Percentiles rank a stretch among this genome's conserved stretches.
Conservation (phyloP, 2,797 vertebrate species). For the Halcyon leucocephala region DNA sequence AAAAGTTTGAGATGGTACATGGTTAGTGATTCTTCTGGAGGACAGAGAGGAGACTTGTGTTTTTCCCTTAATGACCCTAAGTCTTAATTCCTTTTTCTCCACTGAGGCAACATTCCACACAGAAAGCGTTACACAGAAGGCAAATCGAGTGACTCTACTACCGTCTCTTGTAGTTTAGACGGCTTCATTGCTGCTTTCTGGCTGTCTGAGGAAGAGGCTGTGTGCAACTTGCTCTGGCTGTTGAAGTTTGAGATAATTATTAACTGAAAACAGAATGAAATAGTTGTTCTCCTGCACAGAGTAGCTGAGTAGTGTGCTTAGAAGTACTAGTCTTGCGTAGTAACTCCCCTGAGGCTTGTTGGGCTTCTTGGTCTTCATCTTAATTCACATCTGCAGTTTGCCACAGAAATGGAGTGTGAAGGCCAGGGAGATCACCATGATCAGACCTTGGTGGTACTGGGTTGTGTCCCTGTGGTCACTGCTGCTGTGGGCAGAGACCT, state of each 20-base stretch:
- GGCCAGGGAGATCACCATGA: rapidly evolving
- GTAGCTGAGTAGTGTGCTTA: background rate
- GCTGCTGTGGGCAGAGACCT: background rate
- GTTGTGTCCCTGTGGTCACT: background rate
- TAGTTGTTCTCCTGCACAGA: background rate
- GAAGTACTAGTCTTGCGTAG: background rate
- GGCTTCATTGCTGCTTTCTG: background rate
- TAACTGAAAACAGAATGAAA: background rate
- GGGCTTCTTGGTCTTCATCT: background rate
- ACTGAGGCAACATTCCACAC: background rate
- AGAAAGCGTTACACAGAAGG: background rate
- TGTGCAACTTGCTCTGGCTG: background rate
- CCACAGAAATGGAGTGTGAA: background rate
- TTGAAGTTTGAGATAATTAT: background rate
- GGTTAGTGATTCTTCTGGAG: background rate
- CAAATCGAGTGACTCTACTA: background rate
- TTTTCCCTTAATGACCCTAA: background rate
- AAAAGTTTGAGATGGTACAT: background rate
- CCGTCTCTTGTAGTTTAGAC: background rate
- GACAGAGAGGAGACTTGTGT: background rate
- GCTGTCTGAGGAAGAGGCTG: background rate
- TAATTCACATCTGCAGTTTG: background rate
- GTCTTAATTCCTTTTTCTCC: background rate
- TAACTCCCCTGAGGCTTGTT: background rate
- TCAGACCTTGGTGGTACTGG: background rate